Evolutionary conservation across 1,140 invertebrate species (phyloP).

Genomic region (Dendrolimus kikuchii): DNA sequence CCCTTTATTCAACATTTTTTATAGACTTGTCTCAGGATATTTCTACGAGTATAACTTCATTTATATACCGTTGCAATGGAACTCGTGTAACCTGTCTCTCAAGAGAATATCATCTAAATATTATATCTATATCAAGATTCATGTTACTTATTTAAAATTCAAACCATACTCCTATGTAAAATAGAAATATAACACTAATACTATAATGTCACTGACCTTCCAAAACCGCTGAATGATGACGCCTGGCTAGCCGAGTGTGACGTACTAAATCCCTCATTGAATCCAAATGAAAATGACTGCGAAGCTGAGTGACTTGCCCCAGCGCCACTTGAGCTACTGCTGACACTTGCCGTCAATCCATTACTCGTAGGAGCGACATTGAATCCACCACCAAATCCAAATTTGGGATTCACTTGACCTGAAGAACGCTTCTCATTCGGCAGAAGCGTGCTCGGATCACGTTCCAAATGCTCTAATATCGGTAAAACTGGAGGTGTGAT

Average conservation of each 20-base stretch:
- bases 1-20: too few species aligned
- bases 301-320: slow-evolving; percentile 55
- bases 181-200: slow-evolving; percentile 3
- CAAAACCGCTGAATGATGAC: slow-evolving; percentile 58
- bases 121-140: too few species aligned
- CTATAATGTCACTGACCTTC: slow-evolving; percentile 43
- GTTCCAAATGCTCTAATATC: slow-evolving; percentile 56
- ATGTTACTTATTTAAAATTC: too few species aligned
- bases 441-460: slow-evolving; percentile 55
- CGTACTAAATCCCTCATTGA: slow-evolving; percentile 60
- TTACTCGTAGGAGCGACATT: slow-evolving; percentile 45
- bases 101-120: too few species aligned
- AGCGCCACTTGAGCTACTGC: slow-evolving; percentile 48
- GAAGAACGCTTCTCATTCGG: slow-evolving; percentile 29
- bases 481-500: slow-evolving; percentile 61
- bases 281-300: slow-evolving; percentile 60
- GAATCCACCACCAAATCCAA: slow-evolving; percentile 42
- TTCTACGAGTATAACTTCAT: too few species aligned
- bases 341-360: slow-evolving; percentile 49
- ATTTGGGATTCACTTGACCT: slow-evolving; percentile 35
- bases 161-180: too few species aligned
- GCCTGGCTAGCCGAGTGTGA: slow-evolving; percentile 61
- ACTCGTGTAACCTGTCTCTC: too few species aligned
- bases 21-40: too few species aligned
- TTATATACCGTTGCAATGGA: too few species aligned